Conservation (phyloP, 2,797 vertebrate genomes). For the Ctenosaura bakeri region DNA sequence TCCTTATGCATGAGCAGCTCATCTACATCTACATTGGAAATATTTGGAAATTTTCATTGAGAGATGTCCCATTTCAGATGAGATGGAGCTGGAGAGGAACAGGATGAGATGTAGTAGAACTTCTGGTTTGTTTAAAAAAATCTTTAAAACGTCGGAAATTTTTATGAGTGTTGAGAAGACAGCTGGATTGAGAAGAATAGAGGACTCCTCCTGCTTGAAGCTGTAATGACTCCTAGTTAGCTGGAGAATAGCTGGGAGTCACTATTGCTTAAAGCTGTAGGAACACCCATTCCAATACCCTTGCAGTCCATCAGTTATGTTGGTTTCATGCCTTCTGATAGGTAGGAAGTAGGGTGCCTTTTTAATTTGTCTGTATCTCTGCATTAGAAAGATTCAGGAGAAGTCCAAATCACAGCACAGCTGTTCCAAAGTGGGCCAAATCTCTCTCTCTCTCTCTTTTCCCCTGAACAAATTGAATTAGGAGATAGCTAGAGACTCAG, state of each 20-base stretch:
- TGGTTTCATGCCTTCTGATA: neutral
- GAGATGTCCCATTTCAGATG: neutral
- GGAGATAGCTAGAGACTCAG: no score
- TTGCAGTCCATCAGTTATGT: neutral
- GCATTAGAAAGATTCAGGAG: no score
- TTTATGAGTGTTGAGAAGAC: no score
- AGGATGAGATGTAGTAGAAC: neutral
- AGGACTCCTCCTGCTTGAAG: neutral
- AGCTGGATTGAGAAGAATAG: no score
- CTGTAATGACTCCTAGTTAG: neutral
- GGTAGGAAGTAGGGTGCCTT: neutral
- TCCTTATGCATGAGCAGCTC: neutral
- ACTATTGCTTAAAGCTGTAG: neutral
- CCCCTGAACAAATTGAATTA: no score
- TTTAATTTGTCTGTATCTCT: no score
- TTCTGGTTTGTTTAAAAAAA: neutral
- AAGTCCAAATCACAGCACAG: no score
- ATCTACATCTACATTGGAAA: no score
- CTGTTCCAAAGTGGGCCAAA: no score
- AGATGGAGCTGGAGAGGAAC: neutral
- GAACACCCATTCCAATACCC: neutral
- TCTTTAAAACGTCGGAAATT: neutral
- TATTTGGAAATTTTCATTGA: no score
- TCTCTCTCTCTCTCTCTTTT: no score
- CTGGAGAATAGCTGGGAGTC: no score